phyloP scores from a whole-genome alignment of 2,797 vertebrate species.

The Aulostomus chinensis region DNA sequence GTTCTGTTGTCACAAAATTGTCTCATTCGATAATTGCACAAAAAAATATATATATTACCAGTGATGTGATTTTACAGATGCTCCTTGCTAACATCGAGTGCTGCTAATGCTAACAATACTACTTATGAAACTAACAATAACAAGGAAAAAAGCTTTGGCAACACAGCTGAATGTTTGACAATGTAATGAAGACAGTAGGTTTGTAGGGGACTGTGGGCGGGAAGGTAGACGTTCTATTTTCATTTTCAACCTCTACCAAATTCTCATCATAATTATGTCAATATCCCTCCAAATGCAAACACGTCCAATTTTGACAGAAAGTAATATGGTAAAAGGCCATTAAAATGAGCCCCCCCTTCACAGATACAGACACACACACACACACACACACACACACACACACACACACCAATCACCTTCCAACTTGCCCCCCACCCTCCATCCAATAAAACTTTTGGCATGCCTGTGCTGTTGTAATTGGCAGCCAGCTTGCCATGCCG shows the following conservation, averaged over 20 bases:
- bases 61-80: no score
- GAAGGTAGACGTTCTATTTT: slow-evolving; percentile 45
- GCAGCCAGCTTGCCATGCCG: slow-evolving; percentile 77
- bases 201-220: slow-evolving; percentile 1
- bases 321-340: slow-evolving; percentile 75
- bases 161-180: slow-evolving; percentile 22
- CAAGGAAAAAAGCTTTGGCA: no score
- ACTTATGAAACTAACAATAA: no score
- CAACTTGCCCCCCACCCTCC: slow-evolving; percentile 62
- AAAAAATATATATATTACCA: no score
- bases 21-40: no score
- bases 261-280: slow-evolving; percentile 79
- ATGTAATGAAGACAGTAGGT: slow-evolving; percentile 27
- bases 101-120: no score
- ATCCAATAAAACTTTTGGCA: slow-evolving; percentile 84
- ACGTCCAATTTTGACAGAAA: slow-evolving; percentile 71
- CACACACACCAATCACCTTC: slow-evolving; percentile 51
- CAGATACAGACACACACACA: slow-evolving; percentile 16
- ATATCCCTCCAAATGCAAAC: slow-evolving; percentile 75
- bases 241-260: slow-evolving; percentile 74
- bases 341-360: slow-evolving; percentile 63
- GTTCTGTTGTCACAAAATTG: no score
- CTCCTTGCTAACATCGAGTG: no score
- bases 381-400: slow-evolving; percentile 24
- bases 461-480: slow-evolving; percentile 81